Evolutionary conservation across 2,797 vertebrate species (phyloP), one percentile per base, ranked within the genome.

Genomic region (Eidolon dupreanum): DNA sequence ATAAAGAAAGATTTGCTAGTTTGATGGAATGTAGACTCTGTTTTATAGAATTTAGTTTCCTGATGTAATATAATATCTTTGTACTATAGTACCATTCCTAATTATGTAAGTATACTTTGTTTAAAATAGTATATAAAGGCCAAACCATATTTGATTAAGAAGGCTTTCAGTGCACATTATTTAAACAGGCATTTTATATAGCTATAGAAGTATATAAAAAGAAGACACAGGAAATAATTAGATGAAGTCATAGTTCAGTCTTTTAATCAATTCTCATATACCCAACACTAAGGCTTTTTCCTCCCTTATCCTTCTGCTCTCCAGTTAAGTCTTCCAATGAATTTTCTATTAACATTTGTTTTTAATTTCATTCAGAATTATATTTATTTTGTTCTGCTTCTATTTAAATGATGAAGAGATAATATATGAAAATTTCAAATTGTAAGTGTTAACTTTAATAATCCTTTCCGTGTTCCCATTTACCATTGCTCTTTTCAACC

Each of bases 31-130:
- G 61, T 78, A 94, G n/a, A 5, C 78, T 79, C 88, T 86, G 31
- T 97, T 97, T 68, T 97, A 86, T 6, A 89, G 70, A 33, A 95
- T 49, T 90, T 90, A 71, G 89, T 96, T 97, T 97, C 68, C 57
- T 90, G 28, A 43, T 95, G 75, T 96, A 97, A 96, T 38, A 71
- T 61, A 93, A 95, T 88, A 97, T 8, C 49, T 74, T 94, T 97
- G 96, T 95, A 79, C 93, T 87, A 73, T 26, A 73, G 81, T 84
- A 77, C 49, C 33, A 31, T 94, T 97, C 71, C 20, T 43, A 93
- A 82, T 97, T 94, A 97, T 79, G 5, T 74, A 96, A 88, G 31
- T 87, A 24, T 78, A 86, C 49, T 94, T 85, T 82, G 75, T 95
- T 75, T 92, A 94, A 96, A 97, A 78, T 38, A 61, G 36, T 82